Base-by-base conservation (phyloP, 2,888 invertebrate genomes). In the Chelonus formosanus region DNA sequence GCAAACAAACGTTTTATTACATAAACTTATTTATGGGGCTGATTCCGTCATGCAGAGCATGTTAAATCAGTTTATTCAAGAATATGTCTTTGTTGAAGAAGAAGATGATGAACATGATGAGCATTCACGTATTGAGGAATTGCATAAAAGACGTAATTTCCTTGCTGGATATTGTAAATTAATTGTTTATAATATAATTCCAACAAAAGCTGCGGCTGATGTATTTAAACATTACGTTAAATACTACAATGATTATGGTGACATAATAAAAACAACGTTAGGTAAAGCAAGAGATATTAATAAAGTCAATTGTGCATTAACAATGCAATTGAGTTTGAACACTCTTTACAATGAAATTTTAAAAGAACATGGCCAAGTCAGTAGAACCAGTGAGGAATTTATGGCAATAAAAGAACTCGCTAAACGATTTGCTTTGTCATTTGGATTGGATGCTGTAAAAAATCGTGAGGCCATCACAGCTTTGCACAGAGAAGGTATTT, bases 191-290 rank as follows among this genome's bases (percentile, higher is more conserved):
- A 98, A 98, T 84, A 94, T 98, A 74, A 90, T 98, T 84, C 96
- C 95, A 36, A 94, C 97, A 1, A 91, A 93, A 80, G 89, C 94
- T 75, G 97, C 96, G 8, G 94, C 97, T 0, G 95, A 96, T 82
- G 93, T 99, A 66, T 97, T 99, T 85, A 96, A 97, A 84, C 95
- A 98, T 84, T 99, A 99, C 84, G 96, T 97, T 68, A 96, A 95
- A 91, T 97, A 95, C 84, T 97, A 97, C 86, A 96, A 97, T 83
- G 97, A 98, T 85, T 98, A 97, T 85, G 98, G 98, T 58, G 98
- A 98, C 85, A 98, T 98, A 60, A 93, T 99, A 74, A 99, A 99
- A 86, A 93, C 96, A 44, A 97, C 98, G 6, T 86, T 99, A 76
- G 94, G 95, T 76, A 98, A 98, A 86, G 96, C 97, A 7, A 89